Evolutionary conservation across 2,113 vertebrate species (phyloP), one percentile per base, ranked within the genome.

Genomic region (Catharus minimus): DNA sequence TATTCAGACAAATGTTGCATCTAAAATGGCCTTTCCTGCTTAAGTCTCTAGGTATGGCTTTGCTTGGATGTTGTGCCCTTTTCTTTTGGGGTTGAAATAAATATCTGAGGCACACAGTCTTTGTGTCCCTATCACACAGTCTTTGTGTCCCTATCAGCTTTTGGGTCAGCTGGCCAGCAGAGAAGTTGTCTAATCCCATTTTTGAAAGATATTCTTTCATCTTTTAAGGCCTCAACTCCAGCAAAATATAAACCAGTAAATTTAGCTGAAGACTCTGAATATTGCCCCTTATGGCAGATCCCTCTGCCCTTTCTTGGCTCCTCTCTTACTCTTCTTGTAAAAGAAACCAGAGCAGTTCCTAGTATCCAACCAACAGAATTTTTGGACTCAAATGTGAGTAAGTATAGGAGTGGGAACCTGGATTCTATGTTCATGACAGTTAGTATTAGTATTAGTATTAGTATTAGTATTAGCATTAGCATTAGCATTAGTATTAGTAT

Each of bases 401-500:
- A 64, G 43, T 76, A 61, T 7, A 49, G 53, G 28, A 76, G 27
- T 28, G 18, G 27, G 22, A 84, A 44, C 10, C 14, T 50, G 58
- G 26, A 49, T n/a, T 64, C 4, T 36, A 11, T 49, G 46, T 33
- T 79, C 15, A 3, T 53, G 79, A 61, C 60, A 88, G 6, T 55
- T 92, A 15, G 8, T 27, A 24, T 0, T 1, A 53, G 57, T 49
- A 16, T 60, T 92, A 15, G 7, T 26, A 28, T 57, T 23, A 26
- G 0, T 1, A 56, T 50, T 43, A 26, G 46, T 92, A 20, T 9
- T 27, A 27, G 0, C 1, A 58, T 62, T 49, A 17, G 61, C 90
- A 13, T 7, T 26, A 30, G 0, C 1, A 75, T 36, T 36, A 36
- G 32, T 92, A 27, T 12, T 23, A 26, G 0, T 1, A 56, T 50